Evolutionary conservation across 2,888 invertebrate genomes (phyloP).

Genomic region (Petrolisthes cinctipes): DNA sequence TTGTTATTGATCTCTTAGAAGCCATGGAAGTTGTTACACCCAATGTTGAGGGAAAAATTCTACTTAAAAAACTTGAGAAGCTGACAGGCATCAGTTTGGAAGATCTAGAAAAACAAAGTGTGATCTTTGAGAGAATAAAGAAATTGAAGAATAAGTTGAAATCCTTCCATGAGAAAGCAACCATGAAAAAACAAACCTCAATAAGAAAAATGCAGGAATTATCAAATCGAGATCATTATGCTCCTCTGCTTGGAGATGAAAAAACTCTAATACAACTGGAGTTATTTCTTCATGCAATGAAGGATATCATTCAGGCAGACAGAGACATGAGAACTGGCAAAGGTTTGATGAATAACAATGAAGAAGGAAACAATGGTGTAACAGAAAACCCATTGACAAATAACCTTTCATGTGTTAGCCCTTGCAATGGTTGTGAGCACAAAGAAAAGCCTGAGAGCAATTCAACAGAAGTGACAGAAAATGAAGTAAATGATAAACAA

Average conservation of each 20-base stretch:
- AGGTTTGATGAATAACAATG: conserved; percentile 18
- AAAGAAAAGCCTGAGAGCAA: not conserved
- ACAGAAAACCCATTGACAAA: not conserved
- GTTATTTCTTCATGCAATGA: conserved; percentile 54
- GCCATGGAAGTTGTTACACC: conserved; percentile 60
- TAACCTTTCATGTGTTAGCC: not conserved
- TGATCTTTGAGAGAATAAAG: conserved; percentile 22
- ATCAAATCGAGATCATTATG: conserved; percentile 46
- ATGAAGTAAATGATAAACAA: not conserved
- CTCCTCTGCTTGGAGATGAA: conserved; percentile 36
- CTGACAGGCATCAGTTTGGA: conserved; percentile 13
- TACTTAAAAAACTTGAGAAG: conserved; percentile 45
- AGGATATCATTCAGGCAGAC: conserved; percentile 59
- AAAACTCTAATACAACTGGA: conserved; percentile 40
- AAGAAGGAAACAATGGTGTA: not conserved
- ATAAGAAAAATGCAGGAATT: conserved; percentile 54
- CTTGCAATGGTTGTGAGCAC: not conserved
- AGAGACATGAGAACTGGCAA: conserved; percentile 63
- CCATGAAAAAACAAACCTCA: conserved; percentile 46
- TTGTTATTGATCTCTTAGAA: conserved; percentile 51
- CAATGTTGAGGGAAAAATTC: conserved; percentile 38
- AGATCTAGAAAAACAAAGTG: conserved; percentile 23
- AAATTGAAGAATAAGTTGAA: conserved; percentile 41
- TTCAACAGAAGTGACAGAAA: not conserved
- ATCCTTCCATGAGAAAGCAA: conserved; percentile 44